Conservation (phyloP, 2,113 vertebrate species). For the Trichomycterus rosablanca region DNA sequence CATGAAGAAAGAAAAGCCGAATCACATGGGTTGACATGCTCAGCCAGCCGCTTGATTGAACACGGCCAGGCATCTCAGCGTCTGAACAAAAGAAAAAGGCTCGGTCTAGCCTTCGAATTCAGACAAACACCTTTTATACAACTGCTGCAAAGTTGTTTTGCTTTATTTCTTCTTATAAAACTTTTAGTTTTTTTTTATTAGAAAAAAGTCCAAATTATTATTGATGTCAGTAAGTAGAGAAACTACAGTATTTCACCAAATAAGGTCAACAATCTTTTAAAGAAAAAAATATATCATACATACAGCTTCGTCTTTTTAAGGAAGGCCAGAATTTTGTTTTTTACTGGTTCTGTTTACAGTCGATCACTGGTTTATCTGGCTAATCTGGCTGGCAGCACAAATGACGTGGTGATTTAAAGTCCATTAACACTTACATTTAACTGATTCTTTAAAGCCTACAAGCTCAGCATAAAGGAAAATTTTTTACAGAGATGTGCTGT, state of each 20-base stretch:
- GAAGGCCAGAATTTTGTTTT: conserved; percentile 45
- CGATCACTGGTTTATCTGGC: conserved; percentile 25
- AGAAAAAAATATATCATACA: conserved; percentile 2
- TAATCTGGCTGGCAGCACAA: conserved; percentile 16
- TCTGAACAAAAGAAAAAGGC: conserved; percentile 36
- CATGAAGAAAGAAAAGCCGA: conserved; percentile 36
- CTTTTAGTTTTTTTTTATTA: no score
- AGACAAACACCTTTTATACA: no score
- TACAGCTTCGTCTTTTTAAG: conserved; percentile 47
- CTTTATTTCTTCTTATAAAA: no score
- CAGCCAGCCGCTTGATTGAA: conserved; percentile 34
- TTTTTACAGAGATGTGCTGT: neutral
- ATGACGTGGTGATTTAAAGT: conserved; percentile 41
- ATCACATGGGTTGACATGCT: conserved; percentile 35
- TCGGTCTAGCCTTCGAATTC: no score
- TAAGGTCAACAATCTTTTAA: no score
- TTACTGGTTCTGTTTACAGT: conserved; percentile 35
- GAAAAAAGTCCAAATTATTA: no score
- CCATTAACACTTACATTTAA: conserved; percentile 8
- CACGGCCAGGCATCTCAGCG: conserved; percentile 24
- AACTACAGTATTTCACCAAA: no score
- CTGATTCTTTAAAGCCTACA: neutral
- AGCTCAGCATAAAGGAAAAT: neutral
- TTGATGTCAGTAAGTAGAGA: no score
- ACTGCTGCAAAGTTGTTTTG: no score